phyloP scores from a whole-genome alignment of 2,888 invertebrate genomes.

The Acanthosepion esculentum region DNA sequence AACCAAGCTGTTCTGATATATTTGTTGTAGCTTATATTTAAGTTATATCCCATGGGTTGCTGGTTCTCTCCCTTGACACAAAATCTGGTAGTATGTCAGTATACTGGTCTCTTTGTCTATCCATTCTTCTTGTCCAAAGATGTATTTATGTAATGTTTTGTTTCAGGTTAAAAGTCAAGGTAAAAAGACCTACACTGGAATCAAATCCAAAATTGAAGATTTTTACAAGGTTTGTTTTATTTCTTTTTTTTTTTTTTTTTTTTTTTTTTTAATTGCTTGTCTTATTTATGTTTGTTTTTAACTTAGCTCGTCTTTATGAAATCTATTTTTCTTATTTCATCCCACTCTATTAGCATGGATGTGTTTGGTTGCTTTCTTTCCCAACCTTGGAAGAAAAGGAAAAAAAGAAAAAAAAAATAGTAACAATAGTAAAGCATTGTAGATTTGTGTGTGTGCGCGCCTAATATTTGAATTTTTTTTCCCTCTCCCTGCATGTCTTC shows the following conservation, averaged over 20 bases:
- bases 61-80: too few relatives aligned
- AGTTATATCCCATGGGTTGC: too few relatives aligned
- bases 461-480: neutral
- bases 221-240: constrained; percentile 57
- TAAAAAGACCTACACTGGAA: constrained; percentile 83
- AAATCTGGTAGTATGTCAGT: too few relatives aligned
- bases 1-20: too few relatives aligned
- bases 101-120: neutral
- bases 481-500: neutral
- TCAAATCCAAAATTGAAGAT: constrained; percentile 80
- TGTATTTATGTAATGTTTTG: neutral
- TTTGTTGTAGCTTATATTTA: too few relatives aligned
- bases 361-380: neutral
- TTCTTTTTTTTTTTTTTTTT: constrained; percentile 24
- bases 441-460: neutral
- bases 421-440: neutral
- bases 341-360: neutral
- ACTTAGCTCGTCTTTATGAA: neutral
- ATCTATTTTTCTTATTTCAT: neutral
- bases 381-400: too few relatives aligned
- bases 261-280: neutral
- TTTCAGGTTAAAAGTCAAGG: constrained; percentile 80
- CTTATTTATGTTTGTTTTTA: neutral
- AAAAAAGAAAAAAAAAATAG: too few relatives aligned
- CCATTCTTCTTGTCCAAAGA: neutral